Evolutionary conservation across 1,140 invertebrate genomes (phyloP).

Genomic region (Thaumatotibia leucotreta): DNA sequence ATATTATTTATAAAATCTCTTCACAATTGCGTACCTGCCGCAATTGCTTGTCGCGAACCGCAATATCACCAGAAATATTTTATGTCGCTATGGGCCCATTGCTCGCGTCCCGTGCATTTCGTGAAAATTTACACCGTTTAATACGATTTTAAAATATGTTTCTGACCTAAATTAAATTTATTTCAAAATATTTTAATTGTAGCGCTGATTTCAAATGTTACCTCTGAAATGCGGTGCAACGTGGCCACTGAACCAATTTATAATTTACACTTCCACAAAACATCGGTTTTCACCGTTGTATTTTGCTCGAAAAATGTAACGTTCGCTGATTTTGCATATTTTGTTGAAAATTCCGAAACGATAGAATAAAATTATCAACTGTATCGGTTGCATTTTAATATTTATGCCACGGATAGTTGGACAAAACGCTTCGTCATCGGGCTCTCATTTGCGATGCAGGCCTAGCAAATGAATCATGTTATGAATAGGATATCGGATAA

Average conservation of each 20-base stretch:
- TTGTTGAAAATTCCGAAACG: not conserved
- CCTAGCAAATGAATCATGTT: not conserved
- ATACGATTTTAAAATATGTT: slow-evolving; percentile 46
- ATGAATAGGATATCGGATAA: not conserved
- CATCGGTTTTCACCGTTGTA: slow-evolving; percentile 7
- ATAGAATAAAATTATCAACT: slow-evolving; percentile 10
- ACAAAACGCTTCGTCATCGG: slow-evolving; percentile 12
- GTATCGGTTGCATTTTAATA: slow-evolving; percentile 13
- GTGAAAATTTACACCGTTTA: slow-evolving; percentile 41
- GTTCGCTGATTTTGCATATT: slow-evolving; percentile 9
- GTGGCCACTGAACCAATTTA: slow-evolving; percentile 7
- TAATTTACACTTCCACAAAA: slow-evolving; percentile 14
- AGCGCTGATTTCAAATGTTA: slow-evolving; percentile 34
- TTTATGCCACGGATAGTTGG: slow-evolving; percentile 11
- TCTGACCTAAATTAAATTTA: slow-evolving; percentile 55
- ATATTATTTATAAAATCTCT: slow-evolving; percentile 66
- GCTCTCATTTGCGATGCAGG: not conserved
- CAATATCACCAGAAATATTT: slow-evolving; percentile 68
- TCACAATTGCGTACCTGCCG: slow-evolving; percentile 51
- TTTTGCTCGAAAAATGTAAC: slow-evolving; percentile 11
- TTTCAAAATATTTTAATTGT: slow-evolving; percentile 43
- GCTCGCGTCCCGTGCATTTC: slow-evolving; percentile 45
- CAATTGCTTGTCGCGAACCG: slow-evolving; percentile 59
- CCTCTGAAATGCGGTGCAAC: slow-evolving; percentile 19
- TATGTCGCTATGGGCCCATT: slow-evolving; percentile 53